phyloP scores from a whole-genome alignment of 2,113 vertebrate species.

The Grammomys dolichurus region DNA sequence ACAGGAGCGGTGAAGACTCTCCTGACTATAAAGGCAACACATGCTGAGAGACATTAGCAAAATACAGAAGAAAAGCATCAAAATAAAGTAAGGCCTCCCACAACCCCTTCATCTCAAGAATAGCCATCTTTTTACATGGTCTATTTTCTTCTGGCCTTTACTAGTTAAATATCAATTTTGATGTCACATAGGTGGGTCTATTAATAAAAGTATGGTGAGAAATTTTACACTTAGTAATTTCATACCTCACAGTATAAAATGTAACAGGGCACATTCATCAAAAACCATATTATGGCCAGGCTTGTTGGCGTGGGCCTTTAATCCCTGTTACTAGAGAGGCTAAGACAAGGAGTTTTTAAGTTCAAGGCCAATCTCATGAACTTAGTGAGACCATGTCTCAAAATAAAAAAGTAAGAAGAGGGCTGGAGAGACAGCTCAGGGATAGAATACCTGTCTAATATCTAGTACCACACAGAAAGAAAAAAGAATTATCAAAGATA shows the following conservation, averaged over 20 bases:
- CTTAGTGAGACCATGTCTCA: neutral
- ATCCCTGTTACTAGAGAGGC: neutral
- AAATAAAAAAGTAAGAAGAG: neutral
- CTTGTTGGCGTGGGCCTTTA: neutral
- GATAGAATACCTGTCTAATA: neutral
- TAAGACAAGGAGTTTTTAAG: neutral
- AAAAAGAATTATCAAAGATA: neutral
- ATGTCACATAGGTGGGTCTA: neutral
- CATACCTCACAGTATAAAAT: neutral
- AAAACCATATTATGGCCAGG: neutral
- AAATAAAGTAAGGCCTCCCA: neutral
- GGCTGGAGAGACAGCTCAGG: neutral
- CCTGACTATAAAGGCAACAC: neutral
- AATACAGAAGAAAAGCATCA: neutral
- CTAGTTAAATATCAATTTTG: slow-evolving; percentile 17
- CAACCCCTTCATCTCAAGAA: neutral
- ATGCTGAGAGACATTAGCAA: neutral
- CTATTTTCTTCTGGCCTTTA: neutral
- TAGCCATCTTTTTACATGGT: neutral
- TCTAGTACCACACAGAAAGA: neutral
- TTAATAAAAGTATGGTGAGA: neutral
- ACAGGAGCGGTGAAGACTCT: neutral
- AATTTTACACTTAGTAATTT: neutral
- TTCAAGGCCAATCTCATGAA: neutral
- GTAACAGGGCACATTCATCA: neutral